Evolutionary conservation across 2,888 invertebrate species (phyloP).

Genomic region (Drosophila melanosoma): DNA sequence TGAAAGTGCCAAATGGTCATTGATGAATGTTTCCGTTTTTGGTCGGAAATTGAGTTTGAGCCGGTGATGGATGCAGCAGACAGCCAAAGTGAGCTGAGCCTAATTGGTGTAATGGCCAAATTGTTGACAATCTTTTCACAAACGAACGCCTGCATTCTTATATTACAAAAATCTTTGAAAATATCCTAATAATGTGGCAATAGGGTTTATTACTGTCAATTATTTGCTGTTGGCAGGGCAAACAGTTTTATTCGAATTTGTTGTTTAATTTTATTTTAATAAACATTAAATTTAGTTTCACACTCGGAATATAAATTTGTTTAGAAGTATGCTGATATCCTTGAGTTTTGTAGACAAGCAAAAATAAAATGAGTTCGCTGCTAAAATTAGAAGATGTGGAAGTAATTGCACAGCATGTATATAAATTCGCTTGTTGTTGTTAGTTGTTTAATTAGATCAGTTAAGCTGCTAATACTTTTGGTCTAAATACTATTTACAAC

Average conservation of each 20-base stretch:
- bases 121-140: constrained; percentile 11
- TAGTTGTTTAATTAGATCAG: constrained; percentile 17
- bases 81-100: constrained; percentile 35
- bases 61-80: constrained; percentile 27
- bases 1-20: constrained; percentile 70
- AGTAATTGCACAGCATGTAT: neutral
- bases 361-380: neutral
- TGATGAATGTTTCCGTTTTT: constrained; percentile 68
- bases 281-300: neutral
- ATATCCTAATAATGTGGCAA: neutral
- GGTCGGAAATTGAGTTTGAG: constrained; percentile 46
- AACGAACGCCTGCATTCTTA: neutral
- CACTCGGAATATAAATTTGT: neutral
- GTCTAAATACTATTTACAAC: constrained; percentile 5
- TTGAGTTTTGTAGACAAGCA: neutral
- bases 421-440: neutral
- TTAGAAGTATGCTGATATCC: neutral
- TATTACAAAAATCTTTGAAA: neutral
- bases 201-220: constrained; percentile 1
- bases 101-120: constrained; percentile 49
- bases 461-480: neutral
- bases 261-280: neutral
- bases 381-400: neutral
- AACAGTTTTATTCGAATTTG: neutral
- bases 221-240: neutral